Base-by-base conservation (phyloP, 2,888 invertebrate genomes). In the Trypoxylon attenuatum region DNA sequence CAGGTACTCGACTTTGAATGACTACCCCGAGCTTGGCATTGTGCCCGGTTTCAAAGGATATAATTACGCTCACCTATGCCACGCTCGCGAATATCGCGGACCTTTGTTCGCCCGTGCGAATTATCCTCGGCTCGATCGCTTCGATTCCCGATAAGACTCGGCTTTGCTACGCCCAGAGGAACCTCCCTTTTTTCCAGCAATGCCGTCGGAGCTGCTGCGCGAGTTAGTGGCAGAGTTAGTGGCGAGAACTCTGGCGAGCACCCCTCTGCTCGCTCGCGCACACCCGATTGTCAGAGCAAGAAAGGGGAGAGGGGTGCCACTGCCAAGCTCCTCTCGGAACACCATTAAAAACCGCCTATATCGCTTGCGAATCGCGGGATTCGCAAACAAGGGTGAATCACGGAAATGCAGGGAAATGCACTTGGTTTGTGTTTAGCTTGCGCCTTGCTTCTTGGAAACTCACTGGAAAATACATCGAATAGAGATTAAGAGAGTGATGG, bases 1-100 rank as follows among this genome's bases (percentile, higher is more conserved):
- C 72, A 72, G 73, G 76, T 76, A 79, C 80, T 81, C 77, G 74
- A 79, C 76, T 80, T 77, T 79, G 76, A 80, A 81, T 78, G 78
- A 76, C 72, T 77, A 73, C 65, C 66, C 67, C 70, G 50, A 55
- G 46, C 13, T 13, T 13, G 22, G 61, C 54, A 76, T 76, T 76
- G 77, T 76, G 42, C 60, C 23, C 58, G 58, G 68, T 69, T 75
- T 73, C 76, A 76, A 76, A 76, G 71, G 77, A 68, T 73, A 76
- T 76, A 76, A 76, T 76, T 76, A 76, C 73, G 77, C 68, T 76
- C 77, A 76, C 76, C 75, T 76, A 76, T 76, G 75, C 75, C 73
- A 76, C 76, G 75, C 76, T 75, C 73, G 73, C 76, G 73, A 76
- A 75, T 75, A 73, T 71, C 66, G 51, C 50, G 61, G 65, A 68